Evolutionary conservation across 2,888 invertebrate species (phyloP).

Genomic region (Temnothorax ravouxi): DNA sequence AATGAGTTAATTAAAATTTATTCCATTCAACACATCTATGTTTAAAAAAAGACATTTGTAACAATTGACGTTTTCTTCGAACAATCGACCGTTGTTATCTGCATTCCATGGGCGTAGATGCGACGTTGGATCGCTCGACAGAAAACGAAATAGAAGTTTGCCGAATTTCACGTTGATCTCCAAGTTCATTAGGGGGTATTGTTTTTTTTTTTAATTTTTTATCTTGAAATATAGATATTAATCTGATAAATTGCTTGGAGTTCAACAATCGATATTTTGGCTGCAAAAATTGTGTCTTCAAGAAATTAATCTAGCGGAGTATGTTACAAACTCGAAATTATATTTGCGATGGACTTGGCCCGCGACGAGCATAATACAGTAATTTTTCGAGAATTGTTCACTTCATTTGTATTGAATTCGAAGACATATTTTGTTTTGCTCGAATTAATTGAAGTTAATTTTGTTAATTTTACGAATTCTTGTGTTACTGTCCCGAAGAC

Average conservation of each 20-base stretch:
- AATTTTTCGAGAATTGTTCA: neutral
- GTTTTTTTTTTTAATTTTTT: neutral
- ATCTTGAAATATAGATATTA: neutral
- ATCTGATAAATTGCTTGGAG: neutral
- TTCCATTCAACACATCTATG: neutral
- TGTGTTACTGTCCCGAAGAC: neutral
- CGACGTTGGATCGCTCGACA: slow-evolving; percentile 18
- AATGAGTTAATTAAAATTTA: neutral
- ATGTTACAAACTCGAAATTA: neutral
- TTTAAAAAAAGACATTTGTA: too few relatives aligned
- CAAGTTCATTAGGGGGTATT: neutral
- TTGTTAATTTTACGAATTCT: slow-evolving; percentile 4
- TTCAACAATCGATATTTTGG: slow-evolving; percentile 16
- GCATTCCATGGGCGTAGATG: slow-evolving; percentile 58
- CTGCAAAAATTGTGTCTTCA: neutral
- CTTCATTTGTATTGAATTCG: neutral
- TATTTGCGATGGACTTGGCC: slow-evolving; percentile 46
- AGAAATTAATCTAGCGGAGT: neutral
- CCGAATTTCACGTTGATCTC: slow-evolving; percentile 22
- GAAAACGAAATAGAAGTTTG: neutral
- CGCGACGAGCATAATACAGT: slow-evolving; percentile 12
- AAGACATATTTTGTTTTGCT: neutral
- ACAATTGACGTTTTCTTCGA: slow-evolving; percentile 1
- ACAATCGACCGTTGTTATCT: slow-evolving; percentile 18
- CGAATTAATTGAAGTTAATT: neutral